Base-by-base conservation (phyloP, 1,140 invertebrate genomes). In the Philotrypesis tridentata region DNA sequence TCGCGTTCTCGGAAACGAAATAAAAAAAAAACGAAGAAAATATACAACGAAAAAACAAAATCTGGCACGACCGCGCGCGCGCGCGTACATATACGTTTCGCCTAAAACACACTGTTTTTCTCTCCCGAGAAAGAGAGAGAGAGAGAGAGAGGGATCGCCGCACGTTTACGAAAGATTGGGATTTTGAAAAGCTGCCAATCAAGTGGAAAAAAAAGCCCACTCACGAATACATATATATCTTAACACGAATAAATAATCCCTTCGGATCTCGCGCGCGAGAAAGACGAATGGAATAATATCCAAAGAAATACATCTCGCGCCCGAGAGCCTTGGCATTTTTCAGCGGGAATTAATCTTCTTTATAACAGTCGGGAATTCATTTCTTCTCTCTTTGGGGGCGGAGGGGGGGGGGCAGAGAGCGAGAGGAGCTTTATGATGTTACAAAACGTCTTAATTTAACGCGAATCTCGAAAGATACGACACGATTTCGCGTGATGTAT, bases 11-110 rank as follows among this genome's bases (percentile, higher is more conserved):
- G 8, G 23, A 9, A 14, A 2, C 61, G 61, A 55, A 55, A 43
- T 14, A 43, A 43, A 43, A 43, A n/a, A 61, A 21, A n/a, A 14
- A 48, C 23, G 40, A 70, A 70, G n/a, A n/a, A n/a, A n/a, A n/a
- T n/a, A n/a, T n/a, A n/a, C n/a, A n/a, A n/a, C n/a, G n/a, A n/a
- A n/a, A n/a, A n/a, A n/a, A n/a, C n/a, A n/a, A 25, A 68, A 60
- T 14, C 55, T 72, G 78, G 78, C 67, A 79, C 43, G 61, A 21
- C 21, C 27, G n/a, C n/a, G n/a, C n/a, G n/a, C n/a, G n/a, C n/a
- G n/a, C n/a, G n/a, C n/a, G n/a, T n/a, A n/a, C n/a, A n/a, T n/a
- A n/a, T 55, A 33, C 40, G 40, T 68, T 40, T 40, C 40, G 48
- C 21, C 21, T 55, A 55, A 55, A 17, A 17, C 17, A 5, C 2